These are phyloP conservation scores for Eunapius fragilis DNA, from an alignment of 37 sponge, comb jelly and placozoan species.

Conservation along the genomic window DNA sequence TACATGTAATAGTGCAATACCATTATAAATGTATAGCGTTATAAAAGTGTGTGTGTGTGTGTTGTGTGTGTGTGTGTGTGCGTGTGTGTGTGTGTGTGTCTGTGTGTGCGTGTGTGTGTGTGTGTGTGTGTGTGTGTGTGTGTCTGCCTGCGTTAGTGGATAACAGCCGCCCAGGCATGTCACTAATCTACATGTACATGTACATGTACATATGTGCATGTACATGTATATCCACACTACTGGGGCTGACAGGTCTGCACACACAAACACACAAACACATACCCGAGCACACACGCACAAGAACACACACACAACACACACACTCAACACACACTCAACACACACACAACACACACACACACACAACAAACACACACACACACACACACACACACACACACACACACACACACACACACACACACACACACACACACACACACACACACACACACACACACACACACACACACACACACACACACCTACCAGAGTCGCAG, in stretches of 20 bases:
- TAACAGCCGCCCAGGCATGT: not conserved
- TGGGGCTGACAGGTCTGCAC: not conserved
- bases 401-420: constrained; percentile 17
- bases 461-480: constrained; percentile 38
- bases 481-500: constrained; percentile 7
- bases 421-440: constrained; percentile 22
- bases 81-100: constrained; percentile 1
- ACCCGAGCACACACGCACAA: not conserved
- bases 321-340: constrained; percentile 10
- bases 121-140: not conserved
- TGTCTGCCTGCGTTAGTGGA: not conserved
- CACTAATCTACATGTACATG: not conserved
- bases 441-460: constrained; percentile 21
- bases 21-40: too few species aligned
- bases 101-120: constrained; percentile 20
- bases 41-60: too few species aligned
- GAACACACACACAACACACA: not conserved
- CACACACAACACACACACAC: constrained; percentile 28
- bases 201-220: not conserved
- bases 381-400: constrained; percentile 48
- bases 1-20: too few species aligned
- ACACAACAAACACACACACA: constrained; percentile 33
- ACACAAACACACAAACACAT: constrained; percentile 21
- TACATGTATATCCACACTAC: not conserved
- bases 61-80: too few species aligned